These are phyloP conservation scores for Verasper variegatus DNA, from an alignment of 2,113 vertebrate genomes.

Conservation along the genomic window DNA sequence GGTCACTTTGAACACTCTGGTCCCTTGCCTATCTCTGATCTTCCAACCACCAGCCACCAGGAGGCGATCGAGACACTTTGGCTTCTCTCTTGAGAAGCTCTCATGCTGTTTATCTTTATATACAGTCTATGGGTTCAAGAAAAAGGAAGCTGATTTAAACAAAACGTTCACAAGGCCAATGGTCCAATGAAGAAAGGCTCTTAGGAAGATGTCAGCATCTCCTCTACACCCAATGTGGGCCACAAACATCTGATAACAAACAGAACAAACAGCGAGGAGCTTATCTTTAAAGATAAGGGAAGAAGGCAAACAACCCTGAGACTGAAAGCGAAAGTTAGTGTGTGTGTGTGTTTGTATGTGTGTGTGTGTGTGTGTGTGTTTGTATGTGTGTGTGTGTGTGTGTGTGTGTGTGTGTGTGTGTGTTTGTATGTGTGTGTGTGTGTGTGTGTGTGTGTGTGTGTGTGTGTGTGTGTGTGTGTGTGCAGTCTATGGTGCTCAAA, in stretches of 20 bases:
- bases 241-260: constrained; percentile 65
- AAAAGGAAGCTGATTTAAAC: no score
- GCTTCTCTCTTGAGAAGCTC: no score
- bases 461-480: neutral
- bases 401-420: neutral
- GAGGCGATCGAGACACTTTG: no score
- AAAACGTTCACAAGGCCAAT: neutral
- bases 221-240: constrained; percentile 51
- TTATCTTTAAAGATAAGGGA: constrained; percentile 70
- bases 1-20: no score
- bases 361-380: neutral
- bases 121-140: no score
- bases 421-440: neutral
- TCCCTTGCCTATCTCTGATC: no score
- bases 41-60: no score
- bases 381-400: neutral
- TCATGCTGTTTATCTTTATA: no score
- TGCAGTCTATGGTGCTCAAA: constrained; percentile 5
- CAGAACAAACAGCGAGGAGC: constrained; percentile 61
- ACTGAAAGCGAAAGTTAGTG: constrained; percentile 18
- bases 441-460: no score
- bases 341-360: no score
- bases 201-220: constrained; percentile 52
- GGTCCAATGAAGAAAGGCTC: constrained; percentile 19
- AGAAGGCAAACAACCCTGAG: constrained; percentile 56